Evolutionary conservation across 2,113 vertebrate genomes (phyloP), one percentile per base, ranked within the genome.

Genomic region (Gopherus evgoodei): DNA sequence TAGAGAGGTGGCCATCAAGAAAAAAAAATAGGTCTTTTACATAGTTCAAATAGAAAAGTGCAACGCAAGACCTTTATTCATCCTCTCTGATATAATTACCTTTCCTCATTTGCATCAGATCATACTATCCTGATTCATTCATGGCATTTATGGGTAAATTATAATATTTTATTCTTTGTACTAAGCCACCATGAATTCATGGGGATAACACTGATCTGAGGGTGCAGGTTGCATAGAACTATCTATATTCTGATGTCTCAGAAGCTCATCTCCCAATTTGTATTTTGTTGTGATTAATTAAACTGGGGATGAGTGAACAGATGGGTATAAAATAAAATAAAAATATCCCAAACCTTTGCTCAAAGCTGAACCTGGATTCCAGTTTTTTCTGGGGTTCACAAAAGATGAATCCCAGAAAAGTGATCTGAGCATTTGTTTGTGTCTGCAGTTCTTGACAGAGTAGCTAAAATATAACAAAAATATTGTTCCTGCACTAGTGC

Each of bases 21-120:
- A 97, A 97, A 50, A 93, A 50, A 93, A 57, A 97, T 12, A 96
- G 31, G 84, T 94, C 91, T 94, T 96, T 94, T 87, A 96, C 96
- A 31, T 94, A 89, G 95, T 96, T 98, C 65, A 95, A 97, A 96
- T 97, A 72, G 1, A 5, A 52, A 95, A 90, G 25, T 49, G 81
- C 14, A 95, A 86, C 90, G n/a, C 52, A 90, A 81, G 87, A 4
- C 0, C 10, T 92, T 96, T 97, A 94, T 50, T 86, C 27, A 90
- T 59, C 81, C 79, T 92, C 89, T 93, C n/a, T 84, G 21, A 89
- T 88, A 92, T 96, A 94, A 96, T 94, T 93, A 10, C 44, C 52
- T 90, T n/a, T 65, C 49, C 89, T 95, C 19, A 44, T n/a, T 54
- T 95, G 54, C 50, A 86, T 75, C 84, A 84, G 80, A 88, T 92